Evolutionary conservation across 2,888 invertebrate genomes (phyloP).

Genomic region (Eupithecia exiguata): DNA sequence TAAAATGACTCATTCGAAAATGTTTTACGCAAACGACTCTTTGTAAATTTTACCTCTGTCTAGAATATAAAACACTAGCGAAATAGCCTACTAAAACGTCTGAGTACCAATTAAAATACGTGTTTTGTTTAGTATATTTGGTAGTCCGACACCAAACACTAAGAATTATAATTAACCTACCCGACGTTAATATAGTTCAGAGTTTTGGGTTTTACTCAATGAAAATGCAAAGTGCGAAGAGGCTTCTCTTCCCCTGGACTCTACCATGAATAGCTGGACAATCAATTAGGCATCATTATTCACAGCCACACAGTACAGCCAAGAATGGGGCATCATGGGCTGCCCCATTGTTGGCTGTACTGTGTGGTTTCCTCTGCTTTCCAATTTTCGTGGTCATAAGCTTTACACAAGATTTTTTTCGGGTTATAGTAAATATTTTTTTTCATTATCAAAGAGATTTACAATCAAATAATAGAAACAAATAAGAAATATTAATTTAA

Average conservation of each 20-base stretch:
- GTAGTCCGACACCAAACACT: background rate
- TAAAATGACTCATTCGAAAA: constrained; percentile 23
- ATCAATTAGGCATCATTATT: background rate
- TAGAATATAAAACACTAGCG: constrained; percentile 6
- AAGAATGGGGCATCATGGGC: too few species aligned
- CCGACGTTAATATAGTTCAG: background rate
- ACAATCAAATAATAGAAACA: too few species aligned
- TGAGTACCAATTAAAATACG: background rate
- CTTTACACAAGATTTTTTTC: too few species aligned
- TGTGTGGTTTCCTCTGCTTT: background rate
- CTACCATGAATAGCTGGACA: background rate
- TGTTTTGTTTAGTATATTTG: background rate
- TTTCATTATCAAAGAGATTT: too few species aligned
- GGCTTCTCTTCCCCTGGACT: background rate
- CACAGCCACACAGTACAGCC: too few species aligned
- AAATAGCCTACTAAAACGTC: background rate
- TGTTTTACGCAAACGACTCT: constrained; percentile 21
- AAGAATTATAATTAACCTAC: too few species aligned
- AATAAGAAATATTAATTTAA: too few species aligned
- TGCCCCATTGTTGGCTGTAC: background rate
- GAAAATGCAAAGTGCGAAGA: background rate
- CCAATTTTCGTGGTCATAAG: background rate
- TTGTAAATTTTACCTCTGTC: constrained; percentile 19
- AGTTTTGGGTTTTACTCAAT: background rate
- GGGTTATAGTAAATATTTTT: too few species aligned